These are phyloP conservation scores for Crocallis elinguaria DNA, from an alignment of 2,888 invertebrate genomes.

Conservation along the genomic window DNA sequence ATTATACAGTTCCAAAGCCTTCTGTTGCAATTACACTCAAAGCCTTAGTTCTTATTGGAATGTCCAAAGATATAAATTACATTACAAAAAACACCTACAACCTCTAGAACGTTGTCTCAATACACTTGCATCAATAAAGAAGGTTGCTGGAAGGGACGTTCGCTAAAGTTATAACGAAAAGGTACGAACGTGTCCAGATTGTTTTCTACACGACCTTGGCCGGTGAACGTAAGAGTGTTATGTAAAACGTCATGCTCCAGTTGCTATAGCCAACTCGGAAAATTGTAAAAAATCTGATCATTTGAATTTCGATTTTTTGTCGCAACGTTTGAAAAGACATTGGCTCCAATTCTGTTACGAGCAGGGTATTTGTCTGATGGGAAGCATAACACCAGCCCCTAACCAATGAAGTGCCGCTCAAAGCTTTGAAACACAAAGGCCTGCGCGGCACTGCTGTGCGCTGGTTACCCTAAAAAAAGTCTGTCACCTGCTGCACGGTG, in stretches of 20 bases:
- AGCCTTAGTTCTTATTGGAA: conserved; percentile 13
- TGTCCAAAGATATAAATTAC: conserved; percentile 16
- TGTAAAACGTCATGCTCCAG: conserved; percentile 35
- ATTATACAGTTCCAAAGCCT: background rate
- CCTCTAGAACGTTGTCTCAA: background rate
- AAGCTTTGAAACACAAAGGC: no score
- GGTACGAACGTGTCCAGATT: background rate
- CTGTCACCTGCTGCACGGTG: no score
- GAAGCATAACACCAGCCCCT: no score
- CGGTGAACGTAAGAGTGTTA: conserved; percentile 31
- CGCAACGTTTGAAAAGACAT: no score
- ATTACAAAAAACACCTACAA: background rate
- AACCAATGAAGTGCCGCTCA: no score
- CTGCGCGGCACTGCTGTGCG: no score
- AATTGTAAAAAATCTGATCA: conserved; percentile 16
- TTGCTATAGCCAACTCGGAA: conserved; percentile 25
- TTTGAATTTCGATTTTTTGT: conserved; percentile 20
- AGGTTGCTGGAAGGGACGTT: no score
- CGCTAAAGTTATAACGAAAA: no score
- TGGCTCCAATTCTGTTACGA: no score
- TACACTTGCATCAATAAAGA: no score
- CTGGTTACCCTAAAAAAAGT: no score
- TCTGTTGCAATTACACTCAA: conserved; percentile 13
- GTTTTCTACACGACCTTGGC: conserved; percentile 26
- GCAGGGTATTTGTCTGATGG: no score